A percentile compares a stretch with the other conserved stretches of the same genome.
Evolutionary conservation across 2,113 vertebrate genomes (phyloP).

Genomic region (Microcebus ravelobensis): DNA sequence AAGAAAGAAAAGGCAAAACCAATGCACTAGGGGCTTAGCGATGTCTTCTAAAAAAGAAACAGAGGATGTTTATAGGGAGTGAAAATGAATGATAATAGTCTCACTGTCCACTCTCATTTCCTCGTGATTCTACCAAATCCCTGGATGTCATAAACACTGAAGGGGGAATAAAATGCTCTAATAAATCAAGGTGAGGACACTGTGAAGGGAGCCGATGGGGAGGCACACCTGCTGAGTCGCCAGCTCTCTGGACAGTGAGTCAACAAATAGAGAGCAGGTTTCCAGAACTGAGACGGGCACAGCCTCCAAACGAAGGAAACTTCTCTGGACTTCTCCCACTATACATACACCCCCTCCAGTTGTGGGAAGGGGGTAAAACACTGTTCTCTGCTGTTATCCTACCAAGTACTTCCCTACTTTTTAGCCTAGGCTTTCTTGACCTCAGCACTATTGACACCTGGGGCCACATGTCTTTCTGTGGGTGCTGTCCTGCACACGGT

Average conservation of each 20-base stretch:
- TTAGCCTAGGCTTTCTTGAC: not conserved
- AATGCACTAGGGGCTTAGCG: constrained; percentile 30
- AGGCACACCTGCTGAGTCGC: constrained; percentile 19
- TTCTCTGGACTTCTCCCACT: not conserved
- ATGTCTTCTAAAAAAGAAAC: constrained; percentile 57
- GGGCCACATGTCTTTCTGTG: fast-evolving
- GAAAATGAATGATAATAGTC: constrained; percentile 70
- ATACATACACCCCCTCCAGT: fast-evolving
- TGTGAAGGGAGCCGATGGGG: not conserved
- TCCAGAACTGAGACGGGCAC: fast-evolving
- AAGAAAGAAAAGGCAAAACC: not conserved
- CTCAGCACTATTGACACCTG: no score
- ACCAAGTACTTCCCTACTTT: no score
- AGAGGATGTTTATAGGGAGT: constrained; percentile 73
- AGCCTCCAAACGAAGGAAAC: not conserved
- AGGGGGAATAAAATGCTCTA: not conserved
- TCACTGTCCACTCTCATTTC: constrained; percentile 72
- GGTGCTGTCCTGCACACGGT: fast-evolving
- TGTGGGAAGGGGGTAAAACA: not conserved
- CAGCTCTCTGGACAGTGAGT: not conserved
- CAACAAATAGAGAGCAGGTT: not conserved
- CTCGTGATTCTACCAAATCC: not conserved
- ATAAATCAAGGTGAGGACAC: constrained; percentile 14
- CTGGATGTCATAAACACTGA: constrained; percentile 56
- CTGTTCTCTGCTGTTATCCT: not conserved